Conservation (phyloP, 1,140 invertebrate genomes). For the Bradynema listronoti region DNA sequence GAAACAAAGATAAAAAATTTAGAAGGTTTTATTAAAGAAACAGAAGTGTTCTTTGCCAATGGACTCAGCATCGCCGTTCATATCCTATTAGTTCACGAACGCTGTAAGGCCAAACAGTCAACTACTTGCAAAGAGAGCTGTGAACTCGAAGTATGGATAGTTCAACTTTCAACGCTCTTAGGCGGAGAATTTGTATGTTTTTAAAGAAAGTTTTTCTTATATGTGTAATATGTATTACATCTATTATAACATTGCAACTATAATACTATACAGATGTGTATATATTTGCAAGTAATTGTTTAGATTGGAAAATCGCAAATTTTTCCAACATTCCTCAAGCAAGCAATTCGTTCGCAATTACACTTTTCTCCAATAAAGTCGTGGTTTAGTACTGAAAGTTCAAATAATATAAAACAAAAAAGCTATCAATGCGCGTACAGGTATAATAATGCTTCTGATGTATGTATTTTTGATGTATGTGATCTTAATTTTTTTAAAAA, state of each 20-base stretch:
- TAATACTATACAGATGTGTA: too few relatives aligned
- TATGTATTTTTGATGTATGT: conserved; percentile 2
- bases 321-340: conserved; percentile 19
- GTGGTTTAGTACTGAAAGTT: too few relatives aligned
- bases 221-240: too few relatives aligned
- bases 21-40: conserved; percentile 7
- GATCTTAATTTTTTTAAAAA: background rate
- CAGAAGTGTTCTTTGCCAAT: conserved; percentile 6
- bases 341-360: conserved; percentile 28
- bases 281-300: too few relatives aligned
- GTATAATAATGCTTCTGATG: too few relatives aligned
- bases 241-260: too few relatives aligned
- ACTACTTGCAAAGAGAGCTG: conserved; percentile 5
- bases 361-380: conserved; percentile 28
- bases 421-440: too few relatives aligned
- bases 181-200: background rate
- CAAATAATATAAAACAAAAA: too few relatives aligned
- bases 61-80: conserved; percentile 12
- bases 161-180: background rate
- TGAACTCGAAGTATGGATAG: conserved; percentile 14
- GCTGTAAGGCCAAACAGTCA: conserved; percentile 11
- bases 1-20: too few relatives aligned
- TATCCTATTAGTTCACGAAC: conserved; percentile 13
- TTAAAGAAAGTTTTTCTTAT: conserved; percentile 5
- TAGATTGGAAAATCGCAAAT: too few relatives aligned